phyloP scores from a whole-genome alignment of 2,113 vertebrate genomes.

The Perca fluviatilis region DNA sequence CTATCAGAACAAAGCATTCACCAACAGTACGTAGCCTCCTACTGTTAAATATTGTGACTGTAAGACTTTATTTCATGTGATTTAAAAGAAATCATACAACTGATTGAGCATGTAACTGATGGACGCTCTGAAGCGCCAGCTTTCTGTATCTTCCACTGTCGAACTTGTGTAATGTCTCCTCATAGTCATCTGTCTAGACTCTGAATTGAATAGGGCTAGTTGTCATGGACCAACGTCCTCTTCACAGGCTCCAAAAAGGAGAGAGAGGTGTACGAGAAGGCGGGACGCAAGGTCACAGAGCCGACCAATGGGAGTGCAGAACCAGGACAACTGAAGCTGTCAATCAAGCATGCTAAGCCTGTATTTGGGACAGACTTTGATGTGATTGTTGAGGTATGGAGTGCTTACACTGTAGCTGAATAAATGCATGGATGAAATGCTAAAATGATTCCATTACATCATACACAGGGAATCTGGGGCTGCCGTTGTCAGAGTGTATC shows the following conservation, averaged over 20 bases:
- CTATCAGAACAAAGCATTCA: background rate
- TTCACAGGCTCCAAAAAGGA: constrained; percentile 82
- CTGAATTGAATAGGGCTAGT: background rate
- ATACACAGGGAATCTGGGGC: background rate
- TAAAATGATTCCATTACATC: background rate
- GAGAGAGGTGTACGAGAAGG: constrained; percentile 81
- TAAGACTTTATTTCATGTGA: background rate
- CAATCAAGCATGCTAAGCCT: constrained; percentile 77
- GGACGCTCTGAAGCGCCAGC: background rate
- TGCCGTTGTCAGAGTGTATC: background rate
- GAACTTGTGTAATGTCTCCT: background rate
- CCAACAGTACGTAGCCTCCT: background rate
- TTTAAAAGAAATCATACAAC: background rate
- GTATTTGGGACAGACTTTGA: constrained; percentile 86
- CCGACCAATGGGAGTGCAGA: fast-evolving
- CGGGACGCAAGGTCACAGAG: constrained; percentile 60
- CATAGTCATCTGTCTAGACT: background rate
- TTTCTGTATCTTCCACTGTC: background rate
- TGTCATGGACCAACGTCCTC: background rate
- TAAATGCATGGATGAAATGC: background rate
- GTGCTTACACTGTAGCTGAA: background rate
- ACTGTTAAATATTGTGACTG: background rate
- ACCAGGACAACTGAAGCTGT: constrained; percentile 71
- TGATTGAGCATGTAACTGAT: background rate
- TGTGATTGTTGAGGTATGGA: constrained; percentile 81